Percentiles rank a stretch among this genome's conserved stretches.
These are phyloP conservation scores for Orthosia gracilis DNA, from an alignment of 2,888 invertebrate genomes.

Conservation along the genomic window DNA sequence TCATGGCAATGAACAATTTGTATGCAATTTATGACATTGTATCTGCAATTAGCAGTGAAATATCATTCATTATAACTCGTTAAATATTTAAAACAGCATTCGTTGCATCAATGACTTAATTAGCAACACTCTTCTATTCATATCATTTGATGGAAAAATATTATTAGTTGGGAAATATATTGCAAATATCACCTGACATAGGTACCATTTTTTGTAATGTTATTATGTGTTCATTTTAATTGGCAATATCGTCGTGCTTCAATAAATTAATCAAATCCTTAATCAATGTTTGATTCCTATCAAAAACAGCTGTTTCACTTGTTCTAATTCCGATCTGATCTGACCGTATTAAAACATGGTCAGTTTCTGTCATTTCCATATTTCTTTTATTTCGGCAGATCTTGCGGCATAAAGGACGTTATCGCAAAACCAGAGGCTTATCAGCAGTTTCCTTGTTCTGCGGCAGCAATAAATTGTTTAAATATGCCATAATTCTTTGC, in stretches of 20 bases:
- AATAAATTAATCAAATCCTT: constrained; percentile 12
- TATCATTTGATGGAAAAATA: constrained; percentile 45
- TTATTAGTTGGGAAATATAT: constrained; percentile 27
- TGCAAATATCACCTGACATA: constrained; percentile 22
- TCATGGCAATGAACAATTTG: constrained; percentile 85
- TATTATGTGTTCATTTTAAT: constrained; percentile 8
- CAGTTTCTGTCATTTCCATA: constrained; percentile 50
- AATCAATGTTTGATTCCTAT: constrained; percentile 13
- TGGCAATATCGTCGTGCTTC: neutral
- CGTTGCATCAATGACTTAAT: constrained; percentile 78
- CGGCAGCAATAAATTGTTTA: constrained; percentile 88
- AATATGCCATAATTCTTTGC: constrained; percentile 89
- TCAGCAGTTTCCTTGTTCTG: constrained; percentile 85
- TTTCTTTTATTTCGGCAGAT: constrained; percentile 77
- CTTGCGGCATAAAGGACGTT: constrained; percentile 75
- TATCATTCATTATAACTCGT: constrained; percentile 88
- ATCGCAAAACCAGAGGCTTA: constrained; percentile 85
- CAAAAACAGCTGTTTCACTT: constrained; percentile 25
- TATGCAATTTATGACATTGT: constrained; percentile 85
- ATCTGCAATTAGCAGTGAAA: constrained; percentile 82
- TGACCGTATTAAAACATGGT: constrained; percentile 37
- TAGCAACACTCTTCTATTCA: constrained; percentile 56
- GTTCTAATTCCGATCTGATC: constrained; percentile 37
- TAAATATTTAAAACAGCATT: constrained; percentile 87
- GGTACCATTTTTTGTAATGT: neutral